These are phyloP conservation scores for Eulemur rubriventer DNA, from an alignment of 2,797 vertebrate species.

Conservation along the genomic window DNA sequence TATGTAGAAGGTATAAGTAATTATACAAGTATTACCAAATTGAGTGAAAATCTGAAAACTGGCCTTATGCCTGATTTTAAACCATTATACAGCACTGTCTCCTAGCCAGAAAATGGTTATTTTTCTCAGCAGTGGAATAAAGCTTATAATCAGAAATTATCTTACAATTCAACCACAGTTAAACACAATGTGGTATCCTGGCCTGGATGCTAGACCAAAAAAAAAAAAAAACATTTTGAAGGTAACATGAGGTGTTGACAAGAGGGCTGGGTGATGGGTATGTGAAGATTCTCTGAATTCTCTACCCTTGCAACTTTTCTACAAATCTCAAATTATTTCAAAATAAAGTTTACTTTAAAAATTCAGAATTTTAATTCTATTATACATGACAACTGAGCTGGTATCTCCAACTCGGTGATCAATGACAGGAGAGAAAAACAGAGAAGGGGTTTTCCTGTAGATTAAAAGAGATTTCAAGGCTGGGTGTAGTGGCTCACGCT, in stretches of 20 bases:
- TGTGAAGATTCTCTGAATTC: not conserved
- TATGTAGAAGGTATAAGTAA: not conserved
- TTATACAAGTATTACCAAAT: not conserved
- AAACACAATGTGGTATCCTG: not conserved
- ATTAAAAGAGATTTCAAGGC: not conserved
- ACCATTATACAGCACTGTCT: not conserved
- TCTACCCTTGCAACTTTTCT: not conserved
- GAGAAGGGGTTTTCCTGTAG: not conserved
- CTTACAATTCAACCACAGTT: not conserved
- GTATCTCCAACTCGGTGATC: not conserved
- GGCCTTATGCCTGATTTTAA: not conserved
- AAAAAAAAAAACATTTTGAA: not conserved
- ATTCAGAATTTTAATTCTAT: slow-evolving; percentile 21
- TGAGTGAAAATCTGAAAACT: not conserved
- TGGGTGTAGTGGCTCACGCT: too few relatives aligned
- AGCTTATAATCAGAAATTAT: not conserved
- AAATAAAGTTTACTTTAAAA: not conserved
- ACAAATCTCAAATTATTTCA: not conserved
- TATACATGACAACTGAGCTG: not conserved
- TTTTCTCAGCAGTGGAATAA: not conserved
- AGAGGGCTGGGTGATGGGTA: not conserved
- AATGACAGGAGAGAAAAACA: not conserved
- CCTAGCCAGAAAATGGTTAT: not conserved
- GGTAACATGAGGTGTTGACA: not conserved
- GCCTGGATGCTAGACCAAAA: not conserved